phyloP scores from a whole-genome alignment of 2,888 invertebrate genomes.

The Dryobotodes eremita region DNA sequence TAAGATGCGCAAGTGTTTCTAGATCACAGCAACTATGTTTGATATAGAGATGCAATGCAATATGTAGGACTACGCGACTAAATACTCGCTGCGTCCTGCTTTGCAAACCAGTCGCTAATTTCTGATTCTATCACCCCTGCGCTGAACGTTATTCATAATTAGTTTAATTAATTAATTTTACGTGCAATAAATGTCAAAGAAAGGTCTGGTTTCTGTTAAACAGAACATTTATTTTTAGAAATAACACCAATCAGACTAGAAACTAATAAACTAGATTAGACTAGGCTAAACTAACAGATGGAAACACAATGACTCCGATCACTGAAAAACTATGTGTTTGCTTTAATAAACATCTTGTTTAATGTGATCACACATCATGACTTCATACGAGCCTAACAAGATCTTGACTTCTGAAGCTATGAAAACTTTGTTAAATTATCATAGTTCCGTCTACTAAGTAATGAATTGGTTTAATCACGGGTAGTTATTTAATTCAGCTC shows the following conservation, averaged over 20 bases:
- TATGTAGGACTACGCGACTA: too few species aligned
- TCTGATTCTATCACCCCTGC: not conserved
- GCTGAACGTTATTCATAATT: slow-evolving; percentile 8
- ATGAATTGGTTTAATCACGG: too few species aligned
- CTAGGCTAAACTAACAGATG: slow-evolving; percentile 7
- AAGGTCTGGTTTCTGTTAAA: slow-evolving; percentile 2
- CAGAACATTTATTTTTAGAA: slow-evolving; percentile 20
- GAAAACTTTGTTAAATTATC: too few species aligned
- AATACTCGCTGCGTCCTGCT: not conserved
- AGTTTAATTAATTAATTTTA: slow-evolving; percentile 34
- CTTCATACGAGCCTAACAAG: too few species aligned
- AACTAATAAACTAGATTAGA: slow-evolving; percentile 14
- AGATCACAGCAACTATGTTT: not conserved
- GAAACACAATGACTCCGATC: slow-evolving; percentile 13
- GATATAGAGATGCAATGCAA: not conserved
- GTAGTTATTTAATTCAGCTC: too few species aligned
- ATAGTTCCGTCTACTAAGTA: too few species aligned
- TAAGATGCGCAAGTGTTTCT: not conserved
- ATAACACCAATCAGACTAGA: not conserved
- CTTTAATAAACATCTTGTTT: too few species aligned
- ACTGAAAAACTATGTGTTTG: too few species aligned
- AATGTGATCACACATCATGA: too few species aligned
- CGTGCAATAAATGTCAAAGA: slow-evolving; percentile 24
- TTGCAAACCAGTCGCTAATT: not conserved
- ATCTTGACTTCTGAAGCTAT: too few species aligned